Base-by-base conservation (phyloP, 2,888 invertebrate genomes). In the Aporophyla lueneburgensis region DNA sequence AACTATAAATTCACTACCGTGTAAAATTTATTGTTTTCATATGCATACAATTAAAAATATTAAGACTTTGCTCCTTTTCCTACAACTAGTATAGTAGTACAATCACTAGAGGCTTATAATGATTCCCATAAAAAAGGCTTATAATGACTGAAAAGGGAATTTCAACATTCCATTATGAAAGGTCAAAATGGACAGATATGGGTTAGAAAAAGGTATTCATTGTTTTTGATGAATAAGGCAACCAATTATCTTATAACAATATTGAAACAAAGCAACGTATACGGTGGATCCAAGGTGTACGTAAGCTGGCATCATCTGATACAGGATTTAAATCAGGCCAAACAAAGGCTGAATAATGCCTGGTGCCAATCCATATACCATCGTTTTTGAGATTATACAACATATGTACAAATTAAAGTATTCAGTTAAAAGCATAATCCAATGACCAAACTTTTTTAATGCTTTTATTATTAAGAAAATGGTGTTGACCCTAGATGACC, bases 291-390 rank as follows among this genome's bases (percentile, higher is more conserved):
- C 33, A 19, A 61, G 14, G 9, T 10, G 24, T n/a, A 49, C 2
- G 40, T 5, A 49, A 16, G 53, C 24, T 58, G 24, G 40, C 12
- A 46, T 66, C 14, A 27, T 27, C 46, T 65, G 66, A 78, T 77
- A 75, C 24, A 63, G 65, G 66, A 53, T 78, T 79, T 78, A 68
- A 80, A 79, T 86, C 70, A 79, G 65, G 51, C 1, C 21, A 56
- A 51, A 74, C 65, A 76, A 79, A 54, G 62, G 62, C 21, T 71
- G 40, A 61, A 76, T 43, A 40, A 27, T 54, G 27, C 40, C 49
- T 56, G 40, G 68, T 75, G 63, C 63, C 63, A 74, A 79, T 74
- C 65, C 59, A 66, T 40, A 58, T n/a, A 16, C 74, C 63, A 80
- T 80, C 80, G 67, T 56, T 77, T 73, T 78, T 51, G 16, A 65